Percentiles rank a stretch among this genome's conserved stretches.
Evolutionary conservation across 2,113 vertebrate species (phyloP).

Genomic region (Symphodus melops): DNA sequence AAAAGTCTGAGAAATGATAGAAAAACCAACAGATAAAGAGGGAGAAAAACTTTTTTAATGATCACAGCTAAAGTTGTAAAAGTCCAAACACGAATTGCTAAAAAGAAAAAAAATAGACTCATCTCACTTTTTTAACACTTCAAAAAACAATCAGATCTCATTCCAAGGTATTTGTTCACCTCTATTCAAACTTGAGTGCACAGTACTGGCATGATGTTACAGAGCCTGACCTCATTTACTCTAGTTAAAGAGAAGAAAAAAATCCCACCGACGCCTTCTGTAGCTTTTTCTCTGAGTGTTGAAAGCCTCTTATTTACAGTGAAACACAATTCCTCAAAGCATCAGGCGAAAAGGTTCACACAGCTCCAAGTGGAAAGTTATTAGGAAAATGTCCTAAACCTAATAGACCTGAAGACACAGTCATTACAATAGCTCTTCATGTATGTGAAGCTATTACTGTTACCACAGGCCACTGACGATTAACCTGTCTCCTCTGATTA

Average conservation of each 20-base stretch:
- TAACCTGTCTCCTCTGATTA: conserved; percentile 71
- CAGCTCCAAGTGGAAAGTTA: conserved; percentile 45
- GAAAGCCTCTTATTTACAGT: conserved; percentile 12
- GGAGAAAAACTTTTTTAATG: not conserved
- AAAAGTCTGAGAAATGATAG: not conserved
- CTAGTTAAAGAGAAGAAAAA: not conserved
- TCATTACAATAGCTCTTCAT: conserved; percentile 59
- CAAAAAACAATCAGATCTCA: not conserved
- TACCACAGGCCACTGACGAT: conserved; percentile 57
- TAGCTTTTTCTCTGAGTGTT: conserved; percentile 2
- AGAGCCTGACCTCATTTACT: conserved; percentile 19
- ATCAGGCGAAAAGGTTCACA: conserved; percentile 25
- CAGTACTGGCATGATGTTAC: not conserved
- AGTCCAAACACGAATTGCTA: not conserved
- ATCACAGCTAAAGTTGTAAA: not conserved
- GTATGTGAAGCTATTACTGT: conserved; percentile 68
- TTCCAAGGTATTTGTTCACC: not conserved
- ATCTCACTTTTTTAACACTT: not conserved
- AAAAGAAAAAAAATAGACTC: not conserved
- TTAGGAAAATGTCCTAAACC: conserved; percentile 58
- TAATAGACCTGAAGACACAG: conserved; percentile 64
- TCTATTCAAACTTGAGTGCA: conserved; percentile 3
- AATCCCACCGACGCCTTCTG: not conserved
- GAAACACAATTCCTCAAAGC: conserved; percentile 26
- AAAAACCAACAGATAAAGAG: not conserved